Conservation (phyloP, 2,888 invertebrate species). For the Parochlus steinenii region DNA sequence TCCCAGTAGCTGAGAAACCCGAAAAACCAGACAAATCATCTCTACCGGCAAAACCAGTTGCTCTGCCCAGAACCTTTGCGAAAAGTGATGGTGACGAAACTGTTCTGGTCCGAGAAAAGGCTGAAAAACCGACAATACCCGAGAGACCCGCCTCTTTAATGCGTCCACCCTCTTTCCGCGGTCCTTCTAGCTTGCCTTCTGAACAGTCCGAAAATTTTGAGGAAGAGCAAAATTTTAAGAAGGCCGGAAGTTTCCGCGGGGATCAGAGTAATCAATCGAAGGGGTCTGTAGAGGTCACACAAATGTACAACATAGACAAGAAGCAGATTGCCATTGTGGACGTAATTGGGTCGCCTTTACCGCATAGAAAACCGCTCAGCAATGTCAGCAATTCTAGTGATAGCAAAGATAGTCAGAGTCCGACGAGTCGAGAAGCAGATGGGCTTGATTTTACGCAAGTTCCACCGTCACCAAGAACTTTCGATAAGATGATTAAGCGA, state of each 20-base stretch:
- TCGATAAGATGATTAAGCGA: conserved; percentile 7
- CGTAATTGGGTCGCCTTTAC: conserved; percentile 4
- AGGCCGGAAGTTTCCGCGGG: too few species aligned
- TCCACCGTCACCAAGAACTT: conserved; percentile 8
- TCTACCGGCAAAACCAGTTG: conserved; percentile 29
- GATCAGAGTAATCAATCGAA: conserved; percentile 3
- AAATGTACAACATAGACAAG: conserved; percentile 11
- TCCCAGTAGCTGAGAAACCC: conserved; percentile 12
- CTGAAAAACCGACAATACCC: conserved; percentile 61
- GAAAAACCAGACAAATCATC: conserved; percentile 12
- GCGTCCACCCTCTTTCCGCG: conserved; percentile 11
- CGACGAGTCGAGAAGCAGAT: conserved; percentile 1
- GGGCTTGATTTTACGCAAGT: background rate
- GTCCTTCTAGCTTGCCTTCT: conserved; percentile 6
- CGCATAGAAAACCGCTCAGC: conserved; percentile 1
- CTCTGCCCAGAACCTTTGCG: conserved; percentile 30
- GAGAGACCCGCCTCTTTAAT: conserved; percentile 41
- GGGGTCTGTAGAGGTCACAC: conserved; percentile 10
- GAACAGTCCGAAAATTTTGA: conserved; percentile 7
- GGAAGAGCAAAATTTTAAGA: conserved; percentile 5
- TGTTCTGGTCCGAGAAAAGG: conserved; percentile 22
- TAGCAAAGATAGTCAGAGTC: conserved; percentile 6
- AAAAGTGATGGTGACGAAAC: conserved; percentile 17
- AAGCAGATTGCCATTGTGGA: conserved; percentile 10
- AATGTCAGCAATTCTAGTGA: conserved; percentile 5